phyloP scores from a whole-genome alignment of 2,888 invertebrate species.

The Eilema depressum region DNA sequence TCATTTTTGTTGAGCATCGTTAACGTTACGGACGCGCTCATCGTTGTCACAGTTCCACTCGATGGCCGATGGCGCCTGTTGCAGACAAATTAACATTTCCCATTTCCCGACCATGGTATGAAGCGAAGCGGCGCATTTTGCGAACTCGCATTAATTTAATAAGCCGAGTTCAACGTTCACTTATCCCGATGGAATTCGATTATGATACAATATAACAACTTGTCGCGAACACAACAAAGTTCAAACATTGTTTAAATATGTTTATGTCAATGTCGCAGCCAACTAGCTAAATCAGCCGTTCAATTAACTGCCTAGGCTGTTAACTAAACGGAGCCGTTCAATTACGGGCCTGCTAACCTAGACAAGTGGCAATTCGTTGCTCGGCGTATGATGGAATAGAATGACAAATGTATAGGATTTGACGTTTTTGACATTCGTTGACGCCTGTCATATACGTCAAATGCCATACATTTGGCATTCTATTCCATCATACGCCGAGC shows the following conservation, averaged over 20 bases:
- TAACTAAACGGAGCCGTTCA: no score
- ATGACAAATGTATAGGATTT: no score
- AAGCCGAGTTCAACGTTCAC: not conserved
- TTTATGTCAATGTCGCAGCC: no score
- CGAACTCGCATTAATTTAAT: constrained; percentile 2
- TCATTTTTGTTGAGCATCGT: not conserved
- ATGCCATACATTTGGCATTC: no score
- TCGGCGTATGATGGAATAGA: no score
- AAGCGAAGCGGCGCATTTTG: not conserved
- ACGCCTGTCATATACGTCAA: no score
- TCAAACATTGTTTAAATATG: not conserved
- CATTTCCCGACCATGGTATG: not conserved
- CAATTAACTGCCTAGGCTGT: no score
- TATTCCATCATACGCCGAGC: no score
- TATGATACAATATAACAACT: not conserved
- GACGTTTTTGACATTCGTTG: no score
- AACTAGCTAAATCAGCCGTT: no score
- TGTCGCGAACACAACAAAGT: not conserved
- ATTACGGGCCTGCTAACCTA: no score
- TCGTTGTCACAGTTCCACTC: not conserved
- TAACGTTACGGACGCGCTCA: not conserved
- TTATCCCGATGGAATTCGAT: not conserved
- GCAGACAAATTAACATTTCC: constrained; percentile 2
- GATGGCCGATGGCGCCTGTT: not conserved
- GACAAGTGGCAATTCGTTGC: no score